Percentiles rank a stretch among this genome's conserved stretches.
phyloP scores from a whole-genome alignment of 2,888 invertebrate genomes.

The Ecdyonurus torrentis region DNA sequence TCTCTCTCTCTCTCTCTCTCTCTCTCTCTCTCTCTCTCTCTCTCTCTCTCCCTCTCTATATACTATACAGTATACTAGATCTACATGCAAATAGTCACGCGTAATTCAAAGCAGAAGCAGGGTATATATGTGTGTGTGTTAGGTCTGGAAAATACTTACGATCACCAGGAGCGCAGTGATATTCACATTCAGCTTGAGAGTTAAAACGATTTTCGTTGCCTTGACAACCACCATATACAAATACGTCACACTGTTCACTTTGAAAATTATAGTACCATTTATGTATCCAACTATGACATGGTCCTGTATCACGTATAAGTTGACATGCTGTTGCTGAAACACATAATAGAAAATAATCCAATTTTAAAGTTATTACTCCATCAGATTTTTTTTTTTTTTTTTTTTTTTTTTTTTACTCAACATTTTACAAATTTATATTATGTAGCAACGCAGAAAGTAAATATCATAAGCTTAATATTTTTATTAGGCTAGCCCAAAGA shows the following conservation, averaged over 20 bases:
- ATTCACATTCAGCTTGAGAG: conserved; percentile 35
- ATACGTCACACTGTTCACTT: conserved; percentile 39
- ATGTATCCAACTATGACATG: conserved; percentile 45
- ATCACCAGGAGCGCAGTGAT: conserved; percentile 41
- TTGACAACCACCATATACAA: conserved; percentile 34
- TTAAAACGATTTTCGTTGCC: conserved; percentile 7
- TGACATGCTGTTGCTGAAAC: conserved; percentile 4
- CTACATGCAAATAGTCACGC: too few species aligned
- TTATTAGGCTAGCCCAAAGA: too few species aligned
- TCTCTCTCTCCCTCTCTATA: too few species aligned
- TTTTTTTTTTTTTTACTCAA: not conserved
- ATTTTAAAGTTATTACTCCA: not conserved
- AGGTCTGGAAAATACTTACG: conserved; percentile 27
- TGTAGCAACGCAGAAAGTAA: too few species aligned
- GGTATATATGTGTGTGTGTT: too few species aligned
- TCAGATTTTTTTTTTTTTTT: not conserved
- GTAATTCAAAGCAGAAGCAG: too few species aligned
- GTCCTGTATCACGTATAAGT: conserved; percentile 40
- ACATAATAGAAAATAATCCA: not conserved
- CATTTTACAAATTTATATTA: too few species aligned
- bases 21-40: too few species aligned
- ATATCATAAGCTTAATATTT: too few species aligned
- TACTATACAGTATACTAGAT: too few species aligned
- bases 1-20: too few species aligned
- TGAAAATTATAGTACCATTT: conserved; percentile 57